Evolutionary conservation across 2,888 invertebrate species (phyloP), one percentile per base, ranked within the genome.

Genomic region (Drosophila niveifrons): DNA sequence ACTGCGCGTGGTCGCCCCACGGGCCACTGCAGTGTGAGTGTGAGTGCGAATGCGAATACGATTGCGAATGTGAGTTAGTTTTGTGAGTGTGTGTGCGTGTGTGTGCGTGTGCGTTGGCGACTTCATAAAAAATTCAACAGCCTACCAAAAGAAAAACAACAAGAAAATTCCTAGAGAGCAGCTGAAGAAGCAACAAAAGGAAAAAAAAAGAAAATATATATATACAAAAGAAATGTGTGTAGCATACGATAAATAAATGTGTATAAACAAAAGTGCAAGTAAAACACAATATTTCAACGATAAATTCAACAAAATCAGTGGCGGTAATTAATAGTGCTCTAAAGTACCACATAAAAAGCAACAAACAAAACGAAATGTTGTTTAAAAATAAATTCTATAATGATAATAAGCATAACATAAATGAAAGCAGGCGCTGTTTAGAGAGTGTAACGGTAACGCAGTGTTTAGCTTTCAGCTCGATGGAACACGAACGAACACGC

Each of bases 61-160:
- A 51, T 31, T 44, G 44, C 11, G 28, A 47, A 18, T 47, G 47
- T 28, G 15, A 39, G 29, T 17, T 36, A 36, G 36, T 36, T 36
- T 31, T 31, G 10, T 31, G 10, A 31, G 41, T 58, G 15, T 34
- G 57, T 18, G 64, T 50, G 34, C 11, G 28, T 31, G 66, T 66
- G 47, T 28, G 47, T 53, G 55, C 63, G 68, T 63, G 66, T 57
- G 44, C 41, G 68, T 70, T 56, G 66, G 66, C 61, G 65, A 74
- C 71, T 82, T 84, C 75, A 84, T 83, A 78, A 78, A 86, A 83
- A 71, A 86, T 82, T 83, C 72, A 83, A 83, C 72, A 73, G 65
- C 67, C 72, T 75, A 82, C 80, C 55, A 65, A 65, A 66, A 55
- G 64, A 75, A 63, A 50, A 78, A 72, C 62, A 72, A 72, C 62